Evolutionary conservation across 2,888 invertebrate species (phyloP).

Genomic region (Eupithecia centaureata): DNA sequence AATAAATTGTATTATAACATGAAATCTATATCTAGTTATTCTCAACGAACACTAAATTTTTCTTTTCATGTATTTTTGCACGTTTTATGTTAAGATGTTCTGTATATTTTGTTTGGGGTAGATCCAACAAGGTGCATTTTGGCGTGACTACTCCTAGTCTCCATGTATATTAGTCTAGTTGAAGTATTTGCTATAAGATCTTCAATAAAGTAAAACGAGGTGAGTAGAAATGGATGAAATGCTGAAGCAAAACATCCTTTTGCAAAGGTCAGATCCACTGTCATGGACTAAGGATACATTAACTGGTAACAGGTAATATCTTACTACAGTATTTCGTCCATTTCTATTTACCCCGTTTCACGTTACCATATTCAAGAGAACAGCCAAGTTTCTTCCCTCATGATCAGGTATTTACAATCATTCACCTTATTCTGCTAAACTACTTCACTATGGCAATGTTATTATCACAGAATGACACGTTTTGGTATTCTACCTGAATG

Average conservation of each 20-base stretch:
- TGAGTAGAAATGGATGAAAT: too few species aligned
- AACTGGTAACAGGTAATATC: too few species aligned
- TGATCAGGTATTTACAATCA: constrained; percentile 11
- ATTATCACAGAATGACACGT: not conserved
- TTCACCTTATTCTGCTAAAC: not conserved
- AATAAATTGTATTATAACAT: constrained; percentile 37
- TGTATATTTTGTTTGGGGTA: constrained; percentile 66
- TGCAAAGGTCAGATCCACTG: too few species aligned
- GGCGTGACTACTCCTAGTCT: constrained; percentile 40
- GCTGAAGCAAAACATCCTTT: too few species aligned
- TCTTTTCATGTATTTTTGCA: constrained; percentile 49
- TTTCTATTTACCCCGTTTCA: too few species aligned
- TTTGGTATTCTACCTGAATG: not conserved
- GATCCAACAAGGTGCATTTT: constrained; percentile 48
- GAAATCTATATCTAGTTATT: constrained; percentile 54
- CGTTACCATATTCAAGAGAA: constrained; percentile 1
- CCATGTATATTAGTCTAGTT: not conserved
- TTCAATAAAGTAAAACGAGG: too few species aligned
- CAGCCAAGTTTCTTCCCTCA: constrained; percentile 22
- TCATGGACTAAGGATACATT: too few species aligned
- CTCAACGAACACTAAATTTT: constrained; percentile 52
- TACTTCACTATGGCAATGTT: not conserved
- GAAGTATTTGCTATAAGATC: not conserved
- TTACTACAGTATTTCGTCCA: too few species aligned
- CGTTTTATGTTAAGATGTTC: constrained; percentile 53